These are phyloP conservation scores for Caenorhabditis zanzibari DNA, from an alignment of 2,888 invertebrate genomes.

Conservation along the genomic window DNA sequence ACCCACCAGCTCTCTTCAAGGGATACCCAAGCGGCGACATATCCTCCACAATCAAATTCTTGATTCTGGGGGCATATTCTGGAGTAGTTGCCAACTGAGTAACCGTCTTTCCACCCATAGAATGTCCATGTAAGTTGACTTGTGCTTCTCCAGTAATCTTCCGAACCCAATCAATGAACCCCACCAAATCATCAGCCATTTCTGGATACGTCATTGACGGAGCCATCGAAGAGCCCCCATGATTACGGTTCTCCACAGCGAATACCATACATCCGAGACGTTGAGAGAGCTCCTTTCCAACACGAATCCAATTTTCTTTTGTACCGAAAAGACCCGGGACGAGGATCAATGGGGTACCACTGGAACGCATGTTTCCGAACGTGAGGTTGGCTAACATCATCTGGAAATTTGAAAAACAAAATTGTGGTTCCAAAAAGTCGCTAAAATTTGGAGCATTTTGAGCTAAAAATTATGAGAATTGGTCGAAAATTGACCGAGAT, in stretches of 20 bases:
- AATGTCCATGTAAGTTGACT: conserved; percentile 52
- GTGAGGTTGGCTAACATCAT: conserved; percentile 59
- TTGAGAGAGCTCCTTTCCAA: conserved; percentile 44
- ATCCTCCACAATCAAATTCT: conserved; percentile 56
- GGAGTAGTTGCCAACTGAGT: conserved; percentile 55
- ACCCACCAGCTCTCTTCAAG: conserved; percentile 55
- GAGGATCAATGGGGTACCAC: conserved; percentile 40
- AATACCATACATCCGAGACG: conserved; percentile 60
- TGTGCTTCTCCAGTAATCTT: conserved; percentile 53
- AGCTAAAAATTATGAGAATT: background rate
- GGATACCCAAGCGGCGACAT: conserved; percentile 57
- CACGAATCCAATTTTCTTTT: conserved; percentile 59
- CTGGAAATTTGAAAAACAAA: conserved; percentile 27
- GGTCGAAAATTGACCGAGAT: background rate
- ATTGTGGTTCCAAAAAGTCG: no score
- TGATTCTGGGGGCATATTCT: conserved; percentile 43
- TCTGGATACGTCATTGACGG: conserved; percentile 53
- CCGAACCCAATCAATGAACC: conserved; percentile 55
- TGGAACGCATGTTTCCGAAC: conserved; percentile 53
- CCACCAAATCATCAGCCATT: conserved; percentile 56
- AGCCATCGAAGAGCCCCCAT: conserved; percentile 43
- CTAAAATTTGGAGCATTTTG: background rate
- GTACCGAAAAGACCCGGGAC: conserved; percentile 57
- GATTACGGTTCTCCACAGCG: conserved; percentile 60
- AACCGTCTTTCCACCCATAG: conserved; percentile 58